A percentile compares a stretch with the other conserved stretches of the same genome.
Conservation (phyloP, 2,888 invertebrate species). For the Cinara cedri region DNA sequence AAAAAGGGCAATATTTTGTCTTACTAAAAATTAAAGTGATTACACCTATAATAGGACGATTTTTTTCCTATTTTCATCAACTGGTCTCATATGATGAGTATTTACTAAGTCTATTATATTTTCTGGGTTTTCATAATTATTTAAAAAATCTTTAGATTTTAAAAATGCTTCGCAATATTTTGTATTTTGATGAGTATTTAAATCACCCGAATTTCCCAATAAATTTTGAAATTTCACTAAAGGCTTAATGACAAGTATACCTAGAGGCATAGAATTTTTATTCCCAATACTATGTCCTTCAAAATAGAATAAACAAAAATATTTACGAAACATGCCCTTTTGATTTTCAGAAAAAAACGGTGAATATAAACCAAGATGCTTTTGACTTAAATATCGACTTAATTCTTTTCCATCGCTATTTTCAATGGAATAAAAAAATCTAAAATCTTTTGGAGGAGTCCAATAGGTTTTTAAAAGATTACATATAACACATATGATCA, state of each 20-base stretch:
- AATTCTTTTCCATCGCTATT: constrained; percentile 3
- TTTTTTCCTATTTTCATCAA: background rate
- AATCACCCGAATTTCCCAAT: constrained; percentile 5
- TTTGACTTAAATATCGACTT: constrained; percentile 4
- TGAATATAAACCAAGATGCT: constrained; percentile 7
- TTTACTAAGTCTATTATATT: background rate
- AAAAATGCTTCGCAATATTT: constrained; percentile 6
- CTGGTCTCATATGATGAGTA: background rate
- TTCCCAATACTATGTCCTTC: background rate
- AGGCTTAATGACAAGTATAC: background rate
- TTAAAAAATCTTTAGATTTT: constrained; percentile 5
- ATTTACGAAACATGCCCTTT: background rate
- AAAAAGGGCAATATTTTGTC: background rate
- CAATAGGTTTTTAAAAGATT: background rate
- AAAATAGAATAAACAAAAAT: constrained; percentile 9
- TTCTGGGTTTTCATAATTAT: background rate
- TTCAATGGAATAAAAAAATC: constrained; percentile 7
- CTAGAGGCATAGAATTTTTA: constrained; percentile 6
- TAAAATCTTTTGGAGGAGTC: constrained; percentile 2
- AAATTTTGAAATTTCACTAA: background rate
- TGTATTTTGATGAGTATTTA: background rate
- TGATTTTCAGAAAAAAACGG: constrained; percentile 15
- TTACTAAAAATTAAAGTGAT: background rate
- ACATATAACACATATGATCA: too few relatives aligned
- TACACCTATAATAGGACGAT: background rate